Evolutionary conservation across 2,797 vertebrate species (phyloP).

Genomic region (Amblyraja radiata): DNA sequence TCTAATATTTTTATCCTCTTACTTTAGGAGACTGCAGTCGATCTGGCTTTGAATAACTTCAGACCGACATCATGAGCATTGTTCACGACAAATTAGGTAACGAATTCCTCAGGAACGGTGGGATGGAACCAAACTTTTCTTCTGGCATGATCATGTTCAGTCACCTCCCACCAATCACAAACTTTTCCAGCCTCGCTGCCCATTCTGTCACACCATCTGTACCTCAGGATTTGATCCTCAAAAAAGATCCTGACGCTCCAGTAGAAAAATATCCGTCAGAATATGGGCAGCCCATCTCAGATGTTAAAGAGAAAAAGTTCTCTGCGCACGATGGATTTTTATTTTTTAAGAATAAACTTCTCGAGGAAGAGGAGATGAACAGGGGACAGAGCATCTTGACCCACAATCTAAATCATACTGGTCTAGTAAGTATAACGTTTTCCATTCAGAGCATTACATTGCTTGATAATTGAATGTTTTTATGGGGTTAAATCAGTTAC

Average conservation of each 20-base stretch:
- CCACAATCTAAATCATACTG: constrained; percentile 28
- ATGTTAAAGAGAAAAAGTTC: constrained; percentile 90
- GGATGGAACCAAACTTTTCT: constrained; percentile 88
- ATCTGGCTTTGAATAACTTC: constrained; percentile 53
- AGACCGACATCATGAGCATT: constrained; percentile 66
- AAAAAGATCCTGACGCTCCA: constrained; percentile 85
- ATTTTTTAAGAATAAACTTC: constrained; percentile 35
- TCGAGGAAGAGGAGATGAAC: constrained; percentile 31
- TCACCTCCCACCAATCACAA: constrained; percentile 93
- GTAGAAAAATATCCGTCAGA: constrained; percentile 47
- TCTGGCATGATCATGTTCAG: constrained; percentile 95
- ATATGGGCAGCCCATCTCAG: constrained; percentile 71
- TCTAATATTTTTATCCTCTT: constrained; percentile 27
- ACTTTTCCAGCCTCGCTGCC: constrained; percentile 82
- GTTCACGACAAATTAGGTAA: constrained; percentile 83
- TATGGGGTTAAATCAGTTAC: too few species aligned
- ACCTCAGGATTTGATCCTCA: constrained; percentile 90
- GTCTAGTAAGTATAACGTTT: background rate
- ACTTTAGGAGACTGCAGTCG: constrained; percentile 55
- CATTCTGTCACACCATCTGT: constrained; percentile 71
- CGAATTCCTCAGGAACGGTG: constrained; percentile 82
- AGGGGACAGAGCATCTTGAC: constrained; percentile 31
- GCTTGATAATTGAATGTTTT: background rate
- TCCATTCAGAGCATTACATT: background rate
- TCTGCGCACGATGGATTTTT: constrained; percentile 67